These are phyloP conservation scores for Agriopis leucophaearia DNA, from an alignment of 2,888 invertebrate genomes.

Conservation along the genomic window DNA sequence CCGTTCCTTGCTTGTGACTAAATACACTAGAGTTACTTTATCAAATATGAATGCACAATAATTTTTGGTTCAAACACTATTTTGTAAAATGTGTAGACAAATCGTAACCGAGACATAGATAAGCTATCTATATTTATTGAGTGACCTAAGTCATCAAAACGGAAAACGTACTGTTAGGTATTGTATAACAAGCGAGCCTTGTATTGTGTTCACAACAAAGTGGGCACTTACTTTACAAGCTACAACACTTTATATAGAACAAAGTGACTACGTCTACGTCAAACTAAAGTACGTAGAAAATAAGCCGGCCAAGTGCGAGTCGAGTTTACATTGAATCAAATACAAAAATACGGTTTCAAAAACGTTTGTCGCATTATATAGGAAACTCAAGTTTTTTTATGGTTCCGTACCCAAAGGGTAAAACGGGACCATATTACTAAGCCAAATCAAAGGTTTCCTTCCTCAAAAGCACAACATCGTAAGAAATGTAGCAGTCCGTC, in stretches of 20 bases:
- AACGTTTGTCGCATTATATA: too few species aligned
- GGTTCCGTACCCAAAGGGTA: too few species aligned
- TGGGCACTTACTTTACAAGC: not conserved
- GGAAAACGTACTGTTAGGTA: not conserved
- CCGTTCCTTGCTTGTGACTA: too few species aligned
- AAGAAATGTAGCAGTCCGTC: constrained; percentile 14
- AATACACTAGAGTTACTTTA: too few species aligned
- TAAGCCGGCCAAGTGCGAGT: too few species aligned
- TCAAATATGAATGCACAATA: too few species aligned
- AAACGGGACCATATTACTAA: too few species aligned
- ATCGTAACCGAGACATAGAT: not conserved
- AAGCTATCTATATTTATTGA: not conserved
- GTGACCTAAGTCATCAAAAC: constrained; percentile 2
- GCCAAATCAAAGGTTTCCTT: constrained; percentile 1
- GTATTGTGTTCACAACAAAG: not conserved
- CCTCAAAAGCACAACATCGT: not conserved
- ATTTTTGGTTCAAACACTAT: not conserved
- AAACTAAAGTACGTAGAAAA: too few species aligned
- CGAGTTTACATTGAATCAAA: too few species aligned
- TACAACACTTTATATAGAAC: not conserved
- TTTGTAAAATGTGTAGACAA: not conserved
- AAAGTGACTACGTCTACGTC: too few species aligned
- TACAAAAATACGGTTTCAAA: too few species aligned
- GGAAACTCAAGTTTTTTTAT: too few species aligned
- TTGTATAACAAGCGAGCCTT: constrained; percentile 2